Evolutionary conservation across 2,888 invertebrate genomes (phyloP), one percentile per base, ranked within the genome.

Genomic region (Dyspetes luteomarginatus): DNA sequence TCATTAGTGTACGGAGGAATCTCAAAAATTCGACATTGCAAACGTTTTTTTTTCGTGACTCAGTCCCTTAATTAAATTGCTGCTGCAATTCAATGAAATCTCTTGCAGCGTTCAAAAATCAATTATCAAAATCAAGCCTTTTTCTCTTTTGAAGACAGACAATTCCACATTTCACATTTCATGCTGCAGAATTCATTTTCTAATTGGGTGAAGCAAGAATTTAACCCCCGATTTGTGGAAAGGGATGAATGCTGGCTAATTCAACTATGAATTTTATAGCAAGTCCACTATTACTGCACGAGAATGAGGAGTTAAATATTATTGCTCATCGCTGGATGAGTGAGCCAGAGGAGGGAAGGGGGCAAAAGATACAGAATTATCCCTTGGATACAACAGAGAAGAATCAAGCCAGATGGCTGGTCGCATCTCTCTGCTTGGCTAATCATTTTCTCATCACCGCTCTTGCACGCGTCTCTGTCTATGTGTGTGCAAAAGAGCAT

Each of bases 381-480:
- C 81, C 64, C 81, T 60, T n/a, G 69, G 58, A 81, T 76, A 73
- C 71, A 69, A 62, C 48, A 56, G 45, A 58, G 74, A 74, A 71
- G 81, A 81, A 83, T 81, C 60, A 72, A 78, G 67, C 81, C 83
- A 83, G 82, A 82, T 82, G 81, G 82, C 73, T 72, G 78, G 74
- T 75, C 79, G 71, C 84, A 73, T 80, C 78, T 50, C 68, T 30
- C 65, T 78, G 83, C 78, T 82, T 75, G 84, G 86, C 88, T 88
- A 89, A 89, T 89, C 86, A 88, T 89, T 89, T 89, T 88, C 89
- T 87, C 89, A 88, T 89, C 88, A 87, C 85, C 85, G 81, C 83
- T 82, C 82, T 55, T 78, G 19, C 65, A 36, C 64, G 28, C 56
- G 43, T 12, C 22, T 52, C 58, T 65, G 12, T 45, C 71, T 43